These are phyloP conservation scores for Spilarctia lutea DNA, from an alignment of 2,888 invertebrate species.

Conservation along the genomic window DNA sequence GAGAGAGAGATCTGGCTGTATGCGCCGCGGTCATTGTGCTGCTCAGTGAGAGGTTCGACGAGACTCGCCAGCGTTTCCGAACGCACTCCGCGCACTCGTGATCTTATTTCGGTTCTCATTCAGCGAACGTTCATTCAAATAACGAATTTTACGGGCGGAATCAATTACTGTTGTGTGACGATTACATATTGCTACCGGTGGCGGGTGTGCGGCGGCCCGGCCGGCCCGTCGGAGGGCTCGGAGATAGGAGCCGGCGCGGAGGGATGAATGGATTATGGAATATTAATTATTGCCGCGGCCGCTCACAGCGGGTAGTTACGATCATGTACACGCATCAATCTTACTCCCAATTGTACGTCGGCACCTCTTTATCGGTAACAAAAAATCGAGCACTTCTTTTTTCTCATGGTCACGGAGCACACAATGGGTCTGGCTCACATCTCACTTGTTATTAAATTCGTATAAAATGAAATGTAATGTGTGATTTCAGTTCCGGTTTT, in stretches of 20 bases:
- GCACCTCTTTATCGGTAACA: slow-evolving; percentile 83
- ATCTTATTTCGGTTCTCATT: slow-evolving; percentile 81
- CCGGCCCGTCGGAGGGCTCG: slow-evolving; percentile 40
- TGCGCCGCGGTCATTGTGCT: slow-evolving; percentile 81
- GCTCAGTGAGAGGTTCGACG: slow-evolving; percentile 69
- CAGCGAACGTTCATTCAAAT: slow-evolving; percentile 80
- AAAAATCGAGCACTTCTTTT: slow-evolving; percentile 75
- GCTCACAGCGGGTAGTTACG: slow-evolving; percentile 79
- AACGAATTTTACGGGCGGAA: slow-evolving; percentile 81
- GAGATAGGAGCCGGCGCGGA: slow-evolving; percentile 67
- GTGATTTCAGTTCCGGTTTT: slow-evolving; percentile 84
- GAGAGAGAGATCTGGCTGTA: slow-evolving; percentile 81
- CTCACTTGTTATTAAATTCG: slow-evolving; percentile 86
- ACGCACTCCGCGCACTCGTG: slow-evolving; percentile 68
- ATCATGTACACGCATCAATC: slow-evolving; percentile 81
- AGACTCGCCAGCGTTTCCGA: slow-evolving; percentile 59
- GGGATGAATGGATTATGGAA: slow-evolving; percentile 81
- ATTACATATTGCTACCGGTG: slow-evolving; percentile 76
- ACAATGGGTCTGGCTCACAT: slow-evolving; percentile 77
- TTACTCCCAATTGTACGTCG: slow-evolving; percentile 78
- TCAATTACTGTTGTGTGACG: slow-evolving; percentile 81
- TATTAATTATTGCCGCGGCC: slow-evolving; percentile 77
- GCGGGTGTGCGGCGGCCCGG: slow-evolving; percentile 45
- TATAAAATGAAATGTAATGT: slow-evolving; percentile 86
- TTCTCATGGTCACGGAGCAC: slow-evolving; percentile 78